Evolutionary conservation across 2,888 invertebrate genomes (phyloP), one percentile per base, ranked within the genome.

Genomic region (Leistus spinibarbis): DNA sequence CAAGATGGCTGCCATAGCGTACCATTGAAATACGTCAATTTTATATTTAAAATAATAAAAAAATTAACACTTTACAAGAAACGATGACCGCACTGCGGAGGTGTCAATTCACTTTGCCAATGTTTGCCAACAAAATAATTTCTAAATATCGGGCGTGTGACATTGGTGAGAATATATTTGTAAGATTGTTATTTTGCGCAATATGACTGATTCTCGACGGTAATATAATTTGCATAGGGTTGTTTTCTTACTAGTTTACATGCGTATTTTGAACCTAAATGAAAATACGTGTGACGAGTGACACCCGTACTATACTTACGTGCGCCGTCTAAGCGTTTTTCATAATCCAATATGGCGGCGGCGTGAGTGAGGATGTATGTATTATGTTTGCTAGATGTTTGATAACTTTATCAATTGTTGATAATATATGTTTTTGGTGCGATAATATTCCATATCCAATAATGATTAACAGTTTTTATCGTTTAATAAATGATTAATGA

Each of bases 311-410:
- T 64, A 71, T 16, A 13, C 40, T 60, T 22, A 22, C 60, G 19
- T 54, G 13, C 17, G 20, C 22, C 60, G 22, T 60, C 7, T 40
- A 3, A 20, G 19, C n/a, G n/a, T n/a, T n/a, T 19, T 60, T 60
- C 19, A 9, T 22, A 3, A 60, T 60, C 13, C 20, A 2, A 60
- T 10, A 60, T 19, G 60, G 13, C 16, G 60, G 10, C 16, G 20
- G 17, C 19, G 60, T 22, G 13, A 60, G 60, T 20, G 13, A 60
- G 19, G 9, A 20, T 72, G 72, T 66, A 73, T 73, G 66, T 67
- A 73, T 73, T 73, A 72, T 27, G 73, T 73, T 73, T 71, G 64
- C 71, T 71, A 65, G 54, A 71, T 65, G 65, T 66, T 67, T 66
- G 40, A 16, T 53, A 19, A 66, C 27, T 66, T 67, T 73, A 73